Conservation (phyloP, 1,140 invertebrate species). For the Melipona quadrifasciata region DNA sequence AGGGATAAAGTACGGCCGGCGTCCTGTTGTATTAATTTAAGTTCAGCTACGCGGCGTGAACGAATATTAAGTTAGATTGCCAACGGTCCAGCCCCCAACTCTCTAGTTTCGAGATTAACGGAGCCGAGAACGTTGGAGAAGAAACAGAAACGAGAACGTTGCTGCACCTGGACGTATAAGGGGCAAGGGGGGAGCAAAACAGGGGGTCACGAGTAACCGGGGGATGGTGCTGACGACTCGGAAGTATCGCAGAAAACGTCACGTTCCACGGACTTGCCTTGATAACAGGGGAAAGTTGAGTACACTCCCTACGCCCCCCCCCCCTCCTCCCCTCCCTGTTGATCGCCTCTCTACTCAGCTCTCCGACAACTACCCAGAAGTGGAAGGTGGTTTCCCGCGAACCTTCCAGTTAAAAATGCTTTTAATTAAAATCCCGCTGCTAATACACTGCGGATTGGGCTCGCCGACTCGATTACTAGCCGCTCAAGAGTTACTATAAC, state of each 20-base stretch:
- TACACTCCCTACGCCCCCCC: neutral
- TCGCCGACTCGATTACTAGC: neutral
- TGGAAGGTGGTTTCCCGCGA: neutral
- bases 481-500: constrained; percentile 1
- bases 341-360: constrained; percentile 2
- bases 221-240: constrained; percentile 19
- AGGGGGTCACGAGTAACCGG: neutral
- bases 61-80: constrained; percentile 64
- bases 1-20: constrained; percentile 45
- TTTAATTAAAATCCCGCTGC: constrained; percentile 24
- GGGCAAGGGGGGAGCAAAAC: too few species aligned
- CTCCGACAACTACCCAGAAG: neutral
- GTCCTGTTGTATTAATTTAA: constrained; percentile 72
- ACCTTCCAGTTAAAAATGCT: constrained; percentile 20
- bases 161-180: too few species aligned
- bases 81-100: neutral
- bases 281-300: constrained; percentile 56
- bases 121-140: too few species aligned
- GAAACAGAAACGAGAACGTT: too few species aligned
- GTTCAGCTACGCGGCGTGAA: constrained; percentile 57
- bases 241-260: constrained; percentile 30
- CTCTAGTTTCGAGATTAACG: neutral
- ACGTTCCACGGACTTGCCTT: constrained; percentile 31
- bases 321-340: neutral
- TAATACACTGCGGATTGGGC: neutral